phyloP scores from a whole-genome alignment of 2,113 vertebrate genomes.

The Salminus brasiliensis region DNA sequence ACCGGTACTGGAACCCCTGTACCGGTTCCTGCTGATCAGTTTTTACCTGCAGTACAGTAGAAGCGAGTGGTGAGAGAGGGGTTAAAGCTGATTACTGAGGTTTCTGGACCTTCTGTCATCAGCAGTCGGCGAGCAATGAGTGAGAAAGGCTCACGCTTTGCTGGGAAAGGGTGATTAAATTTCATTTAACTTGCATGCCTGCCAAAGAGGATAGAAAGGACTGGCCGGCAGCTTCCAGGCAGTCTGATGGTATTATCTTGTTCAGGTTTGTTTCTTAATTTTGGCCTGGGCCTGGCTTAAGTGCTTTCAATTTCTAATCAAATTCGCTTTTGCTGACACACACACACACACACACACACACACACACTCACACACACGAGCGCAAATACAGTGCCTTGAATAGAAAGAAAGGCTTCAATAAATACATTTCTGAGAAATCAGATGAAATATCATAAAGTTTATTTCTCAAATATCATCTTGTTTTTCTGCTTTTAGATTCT shows the following conservation, averaged over 20 bases:
- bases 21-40: too few relatives aligned
- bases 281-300: not conserved
- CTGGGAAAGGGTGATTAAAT: constrained; percentile 23
- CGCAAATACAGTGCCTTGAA: too few relatives aligned
- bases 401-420: too few relatives aligned
- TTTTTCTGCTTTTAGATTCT: too few relatives aligned
- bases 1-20: too few relatives aligned
- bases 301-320: constrained; percentile 3
- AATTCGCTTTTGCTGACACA: not conserved
- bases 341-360: constrained; percentile 14
- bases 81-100: not conserved
- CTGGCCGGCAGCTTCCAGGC: constrained; percentile 1
- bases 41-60: not conserved
- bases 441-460: too few relatives aligned
- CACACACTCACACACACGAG: too few relatives aligned
- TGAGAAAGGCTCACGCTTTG: not conserved
- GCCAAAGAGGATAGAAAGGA: not conserved
- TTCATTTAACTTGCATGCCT: constrained; percentile 31
- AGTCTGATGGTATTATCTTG: constrained; percentile 4
- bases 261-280: constrained; percentile 35
- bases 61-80: not conserved
- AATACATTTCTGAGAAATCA: too few relatives aligned
- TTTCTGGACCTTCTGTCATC: constrained; percentile 1
- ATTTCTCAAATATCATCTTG: too few relatives aligned
- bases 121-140: not conserved